These are phyloP conservation scores for Thera britannica DNA, from an alignment of 2,888 invertebrate genomes.

Conservation along the genomic window DNA sequence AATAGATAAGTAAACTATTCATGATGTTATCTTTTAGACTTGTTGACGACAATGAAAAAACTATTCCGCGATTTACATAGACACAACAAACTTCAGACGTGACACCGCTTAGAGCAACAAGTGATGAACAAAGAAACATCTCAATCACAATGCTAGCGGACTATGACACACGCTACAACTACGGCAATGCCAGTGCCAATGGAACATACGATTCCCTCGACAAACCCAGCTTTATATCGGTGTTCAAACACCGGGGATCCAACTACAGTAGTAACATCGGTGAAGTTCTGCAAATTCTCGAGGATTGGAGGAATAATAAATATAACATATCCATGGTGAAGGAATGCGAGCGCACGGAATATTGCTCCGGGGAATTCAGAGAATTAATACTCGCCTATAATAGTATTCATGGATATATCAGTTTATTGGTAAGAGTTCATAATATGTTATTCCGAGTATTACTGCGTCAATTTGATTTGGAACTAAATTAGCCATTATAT, in stretches of 20 bases:
- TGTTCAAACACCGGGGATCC: conserved; percentile 62
- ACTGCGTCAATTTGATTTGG: conserved; percentile 13
- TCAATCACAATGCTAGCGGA: conserved; percentile 61
- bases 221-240: conserved; percentile 65
- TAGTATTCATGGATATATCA: conserved; percentile 92
- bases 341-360: conserved; percentile 73
- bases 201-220: conserved; percentile 62
- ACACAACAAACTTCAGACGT: conserved; percentile 26
- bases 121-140: conserved; percentile 63
- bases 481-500: not conserved
- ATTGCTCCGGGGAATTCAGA: conserved; percentile 86
- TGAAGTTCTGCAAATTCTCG: conserved; percentile 68
- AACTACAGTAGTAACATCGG: conserved; percentile 65
- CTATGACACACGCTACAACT: conserved; percentile 57
- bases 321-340: conserved; percentile 72
- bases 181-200: conserved; percentile 48
- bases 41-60: conserved; percentile 35
- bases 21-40: conserved; percentile 14
- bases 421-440: conserved; percentile 88
- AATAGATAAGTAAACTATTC: not conserved
- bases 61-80: conserved; percentile 26
- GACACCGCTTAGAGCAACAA: conserved; percentile 46
- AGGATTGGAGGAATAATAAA: conserved; percentile 67
- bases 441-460: not conserved
- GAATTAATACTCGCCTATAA: conserved; percentile 87